Conservation (phyloP, 1,140 invertebrate species). For the Berghia stephanieae region DNA sequence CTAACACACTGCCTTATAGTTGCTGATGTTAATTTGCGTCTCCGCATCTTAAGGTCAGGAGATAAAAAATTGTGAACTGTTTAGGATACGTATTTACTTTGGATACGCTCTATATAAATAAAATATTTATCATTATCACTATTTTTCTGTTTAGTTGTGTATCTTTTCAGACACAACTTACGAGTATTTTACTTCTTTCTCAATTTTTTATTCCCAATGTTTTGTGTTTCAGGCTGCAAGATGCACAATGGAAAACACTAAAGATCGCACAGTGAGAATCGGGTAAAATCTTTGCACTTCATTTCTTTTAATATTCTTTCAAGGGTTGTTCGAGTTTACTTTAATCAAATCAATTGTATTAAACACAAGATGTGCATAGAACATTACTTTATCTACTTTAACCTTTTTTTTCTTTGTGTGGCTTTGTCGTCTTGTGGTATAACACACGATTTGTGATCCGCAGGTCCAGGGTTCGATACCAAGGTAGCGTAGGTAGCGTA, state of each 20-base stretch:
- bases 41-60: no score
- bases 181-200: neutral
- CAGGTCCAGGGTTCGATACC: no score
- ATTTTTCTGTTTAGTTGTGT: neutral
- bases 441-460: no score
- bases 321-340: no score
- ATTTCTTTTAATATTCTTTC: no score
- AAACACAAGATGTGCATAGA: neutral
- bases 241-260: conserved; percentile 62
- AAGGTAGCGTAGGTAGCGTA: no score
- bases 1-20: no score
- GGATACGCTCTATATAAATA: no score
- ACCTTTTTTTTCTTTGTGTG: neutral
- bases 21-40: no score
- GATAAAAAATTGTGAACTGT: no score
- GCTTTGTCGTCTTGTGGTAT: neutral
- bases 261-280: conserved; percentile 44
- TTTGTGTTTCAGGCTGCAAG: conserved; percentile 55
- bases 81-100: no score
- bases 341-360: neutral
- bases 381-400: neutral
- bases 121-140: no score
- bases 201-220: neutral
- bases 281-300: conserved; percentile 51
- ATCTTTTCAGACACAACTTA: neutral